Evolutionary conservation across 2,113 vertebrate species (phyloP), one percentile per base, ranked within the genome.

Genomic region (Cairina moschata): DNA sequence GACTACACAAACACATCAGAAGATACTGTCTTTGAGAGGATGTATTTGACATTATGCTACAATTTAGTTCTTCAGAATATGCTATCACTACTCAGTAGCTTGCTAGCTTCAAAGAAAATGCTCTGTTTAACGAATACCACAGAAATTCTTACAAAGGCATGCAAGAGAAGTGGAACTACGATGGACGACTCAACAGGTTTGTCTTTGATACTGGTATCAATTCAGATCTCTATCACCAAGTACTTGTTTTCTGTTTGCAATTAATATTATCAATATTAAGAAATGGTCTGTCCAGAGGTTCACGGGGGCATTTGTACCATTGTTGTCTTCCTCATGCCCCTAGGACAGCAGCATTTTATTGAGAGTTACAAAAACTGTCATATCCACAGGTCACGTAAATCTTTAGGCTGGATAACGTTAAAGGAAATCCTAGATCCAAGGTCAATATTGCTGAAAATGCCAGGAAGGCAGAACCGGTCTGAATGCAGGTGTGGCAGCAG

Each of bases 381-480:
- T 7, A 34, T 4, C 62, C 26, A 22, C 0, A 25, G 54, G 52
- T 31, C 0, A 2, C 1, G 11, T 1, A 6, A 9, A 63, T 54
- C 54, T 62, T 15, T 4, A 5, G 25, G 60, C 59, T 73, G 38
- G 60, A 22, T 6, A 46, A 76, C 0, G 0, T 5, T 8, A 9
- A 29, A 22, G 52, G 31, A 63, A n/a, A 50, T 8, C n/a, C 76
- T 8, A 2, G 42, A 48, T 22, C 62, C 21, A 4, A 55, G 73
- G 81, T 28, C 36, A 38, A 0, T 4, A 1, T 0, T 28, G 55
- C 63, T 50, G 67, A 15, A 25, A 7, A 2, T 20, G 40, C 32
- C 42, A 31, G 36, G 50, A 66, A 58, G 56, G 56, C 40, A 44
- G 86, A 78, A 15, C 17, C 6, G 32, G 7, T 11, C 14, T 50